Base-by-base conservation (phyloP, 2,113 vertebrate genomes). In the Micromys minutus region DNA sequence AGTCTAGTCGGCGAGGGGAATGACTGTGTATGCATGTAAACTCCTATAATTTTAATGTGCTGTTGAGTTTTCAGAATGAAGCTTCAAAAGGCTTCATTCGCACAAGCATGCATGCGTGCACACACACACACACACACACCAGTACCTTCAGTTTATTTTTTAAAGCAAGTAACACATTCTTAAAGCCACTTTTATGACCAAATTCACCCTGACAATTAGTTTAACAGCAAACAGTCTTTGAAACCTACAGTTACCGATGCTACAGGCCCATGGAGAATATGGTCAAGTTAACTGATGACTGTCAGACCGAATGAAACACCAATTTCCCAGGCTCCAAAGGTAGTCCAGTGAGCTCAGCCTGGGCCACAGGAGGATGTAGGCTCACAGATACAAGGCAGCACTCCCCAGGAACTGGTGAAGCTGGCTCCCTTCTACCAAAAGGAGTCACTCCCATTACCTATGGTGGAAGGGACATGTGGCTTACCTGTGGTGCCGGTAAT, bases 11-110 rank as follows among this genome's bases (percentile, higher is more conserved):
- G 61, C 86, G 94, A 61, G 83, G 95, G 57, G 74, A 87, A 75
- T 84, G 92, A 92, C 36, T 65, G 81, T 63, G 52, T 50, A 87
- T 59, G n/a, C 47, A 65, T 39, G 55, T 42, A 74, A 74, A 89
- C 77, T 94, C 45, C 86, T 96, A 15, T 91, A 93, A 85, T 95
- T 95, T 95, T 87, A 87, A 95, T 12, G 29, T 87, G 42, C n/a
- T 67, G 29, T 13, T 93, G 42, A 94, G 65, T 92, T 93, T 92
- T 79, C 96, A 94, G 79, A 97, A 94, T 77, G 52, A 94, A 95
- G 93, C 2, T 75, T 55, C 47, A 45, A 89, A 74, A 50, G n/a
- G 16, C 86, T n/a, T n/a, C n/a, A n/a, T n/a, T n/a, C n/a, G 69
- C 65, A 89, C 31, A 50, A 63, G 9, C 45, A 39, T 6, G 17